These are phyloP conservation scores for Heterodera filipjevi DNA, from an alignment of 2,888 invertebrate species.

Conservation along the genomic window DNA sequence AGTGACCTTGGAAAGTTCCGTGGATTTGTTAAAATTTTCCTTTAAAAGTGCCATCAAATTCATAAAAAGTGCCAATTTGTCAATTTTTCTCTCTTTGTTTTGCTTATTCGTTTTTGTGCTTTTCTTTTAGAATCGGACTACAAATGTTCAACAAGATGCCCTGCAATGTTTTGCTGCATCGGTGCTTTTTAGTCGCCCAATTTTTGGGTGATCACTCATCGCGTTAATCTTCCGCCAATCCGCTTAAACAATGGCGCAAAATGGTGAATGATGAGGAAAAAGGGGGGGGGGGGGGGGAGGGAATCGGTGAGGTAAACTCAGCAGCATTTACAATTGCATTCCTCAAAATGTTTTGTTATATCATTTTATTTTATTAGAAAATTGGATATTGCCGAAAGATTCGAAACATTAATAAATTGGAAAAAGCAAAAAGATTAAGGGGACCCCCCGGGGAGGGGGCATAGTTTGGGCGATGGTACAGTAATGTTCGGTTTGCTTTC, in stretches of 20 bases:
- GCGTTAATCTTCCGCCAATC: constrained; percentile 13
- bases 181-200: neutral
- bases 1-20: too few species aligned
- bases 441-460: neutral
- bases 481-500: neutral
- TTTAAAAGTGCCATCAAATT: too few species aligned
- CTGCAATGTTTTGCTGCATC: too few species aligned
- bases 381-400: neutral
- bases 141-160: too few species aligned
- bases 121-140: too few species aligned
- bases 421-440: neutral
- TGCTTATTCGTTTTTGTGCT: too few species aligned
- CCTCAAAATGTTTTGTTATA: neutral
- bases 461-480: neutral
- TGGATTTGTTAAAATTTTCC: too few species aligned
- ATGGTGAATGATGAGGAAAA: neutral
- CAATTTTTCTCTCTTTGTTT: too few species aligned
- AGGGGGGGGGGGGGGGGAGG: neutral
- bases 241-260: constrained; percentile 17
- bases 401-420: neutral
- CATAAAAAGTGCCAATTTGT: too few species aligned
- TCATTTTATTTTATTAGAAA: neutral
- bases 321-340: neutral
- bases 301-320: neutral
- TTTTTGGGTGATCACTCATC: neutral